phyloP scores from a whole-genome alignment of 2,113 vertebrate genomes.

The Urocolius indicus region DNA sequence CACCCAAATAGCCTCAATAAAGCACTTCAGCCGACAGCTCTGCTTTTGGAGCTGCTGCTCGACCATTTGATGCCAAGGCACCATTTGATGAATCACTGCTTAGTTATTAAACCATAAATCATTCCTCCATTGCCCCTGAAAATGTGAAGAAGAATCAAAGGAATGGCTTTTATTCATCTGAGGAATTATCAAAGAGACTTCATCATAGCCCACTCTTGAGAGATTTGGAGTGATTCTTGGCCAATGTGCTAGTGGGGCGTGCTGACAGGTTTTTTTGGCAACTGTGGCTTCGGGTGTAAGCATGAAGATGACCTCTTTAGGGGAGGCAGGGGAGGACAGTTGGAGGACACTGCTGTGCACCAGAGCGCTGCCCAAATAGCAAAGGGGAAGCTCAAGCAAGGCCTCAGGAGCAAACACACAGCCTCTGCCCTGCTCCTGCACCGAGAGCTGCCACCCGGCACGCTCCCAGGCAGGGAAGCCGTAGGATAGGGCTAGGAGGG shows the following conservation, averaged over 20 bases:
- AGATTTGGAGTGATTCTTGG: neutral
- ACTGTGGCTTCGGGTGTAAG: neutral
- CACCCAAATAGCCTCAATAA: neutral
- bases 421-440: neutral
- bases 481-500: neutral
- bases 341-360: neutral
- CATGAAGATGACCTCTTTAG: too few relatives aligned
- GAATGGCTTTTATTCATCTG: neutral
- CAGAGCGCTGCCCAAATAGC: neutral
- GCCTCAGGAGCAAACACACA: neutral
- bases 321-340: neutral
- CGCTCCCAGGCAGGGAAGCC: neutral
- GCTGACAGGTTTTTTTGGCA: neutral
- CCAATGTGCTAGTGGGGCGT: neutral
- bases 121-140: neutral
- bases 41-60: neutral
- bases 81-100: neutral
- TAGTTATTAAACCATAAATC: slow-evolving; percentile 33
- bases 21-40: neutral
- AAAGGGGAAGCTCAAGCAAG: neutral
- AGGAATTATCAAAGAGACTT: neutral
- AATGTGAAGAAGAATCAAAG: neutral
- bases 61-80: neutral
- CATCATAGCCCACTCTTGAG: neutral
- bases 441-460: neutral